phyloP scores from a whole-genome alignment of 2,888 invertebrate genomes.

The Labia minor region DNA sequence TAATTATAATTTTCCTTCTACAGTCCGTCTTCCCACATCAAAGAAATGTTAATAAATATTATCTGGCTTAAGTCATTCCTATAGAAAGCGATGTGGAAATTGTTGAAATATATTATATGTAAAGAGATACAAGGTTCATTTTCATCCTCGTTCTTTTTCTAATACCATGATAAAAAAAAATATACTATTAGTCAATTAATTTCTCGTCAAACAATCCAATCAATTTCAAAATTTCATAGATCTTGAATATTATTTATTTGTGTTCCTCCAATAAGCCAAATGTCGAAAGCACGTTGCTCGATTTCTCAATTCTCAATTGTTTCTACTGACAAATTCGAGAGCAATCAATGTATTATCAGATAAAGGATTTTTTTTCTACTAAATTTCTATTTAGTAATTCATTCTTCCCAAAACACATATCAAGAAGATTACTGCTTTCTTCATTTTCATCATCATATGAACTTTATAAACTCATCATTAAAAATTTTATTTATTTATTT shows the following conservation, averaged over 20 bases:
- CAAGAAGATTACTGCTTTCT: too few species aligned
- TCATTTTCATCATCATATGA: too few species aligned
- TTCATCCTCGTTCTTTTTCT: background rate
- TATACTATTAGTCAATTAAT: background rate
- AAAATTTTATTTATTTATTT: too few species aligned
- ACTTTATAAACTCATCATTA: too few species aligned
- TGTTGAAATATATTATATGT: background rate
- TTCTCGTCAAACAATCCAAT: background rate
- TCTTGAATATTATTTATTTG: slow-evolving; percentile 13
- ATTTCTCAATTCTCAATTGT: background rate
- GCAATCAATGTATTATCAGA: background rate
- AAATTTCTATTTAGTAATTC: too few species aligned
- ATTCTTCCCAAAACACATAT: too few species aligned
- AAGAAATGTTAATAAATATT: too few species aligned
- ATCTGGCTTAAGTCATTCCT: background rate
- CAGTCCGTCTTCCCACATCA: too few species aligned
- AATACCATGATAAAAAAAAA: background rate
- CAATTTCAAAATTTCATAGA: slow-evolving; percentile 13
- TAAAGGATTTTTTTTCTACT: background rate
- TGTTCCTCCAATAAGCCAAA: background rate
- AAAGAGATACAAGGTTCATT: background rate
- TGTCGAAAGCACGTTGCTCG: background rate
- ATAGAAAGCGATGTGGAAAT: background rate
- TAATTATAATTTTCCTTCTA: too few species aligned
- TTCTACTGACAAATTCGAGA: background rate